phyloP scores from a whole-genome alignment of 2,113 vertebrate species.

The Gymnarchus niloticus region DNA sequence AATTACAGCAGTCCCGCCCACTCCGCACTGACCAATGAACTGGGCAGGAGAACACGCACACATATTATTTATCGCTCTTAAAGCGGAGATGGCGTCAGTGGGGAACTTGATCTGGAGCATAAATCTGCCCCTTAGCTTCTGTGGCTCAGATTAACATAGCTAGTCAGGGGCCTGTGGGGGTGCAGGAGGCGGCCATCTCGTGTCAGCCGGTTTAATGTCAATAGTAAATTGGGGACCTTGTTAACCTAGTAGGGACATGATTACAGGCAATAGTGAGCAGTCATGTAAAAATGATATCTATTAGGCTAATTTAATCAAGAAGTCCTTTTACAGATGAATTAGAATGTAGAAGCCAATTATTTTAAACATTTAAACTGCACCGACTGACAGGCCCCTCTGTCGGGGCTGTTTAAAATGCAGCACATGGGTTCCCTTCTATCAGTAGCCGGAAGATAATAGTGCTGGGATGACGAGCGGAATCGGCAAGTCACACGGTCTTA shows the following conservation, averaged over 20 bases:
- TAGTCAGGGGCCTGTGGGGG: constrained; percentile 57
- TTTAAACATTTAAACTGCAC: constrained; percentile 68
- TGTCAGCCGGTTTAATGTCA: constrained; percentile 74
- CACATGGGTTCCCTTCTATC: constrained; percentile 43
- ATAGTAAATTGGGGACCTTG: constrained; percentile 78
- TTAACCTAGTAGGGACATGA: constrained; percentile 62
- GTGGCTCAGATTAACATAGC: constrained; percentile 66
- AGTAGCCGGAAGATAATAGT: constrained; percentile 46
- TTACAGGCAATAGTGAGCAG: constrained; percentile 71
- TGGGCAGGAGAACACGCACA: background rate
- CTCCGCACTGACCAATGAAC: background rate
- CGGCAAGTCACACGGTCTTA: constrained; percentile 44
- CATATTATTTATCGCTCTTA: constrained; percentile 59
- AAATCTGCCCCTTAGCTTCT: constrained; percentile 57
- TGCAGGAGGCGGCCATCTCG: constrained; percentile 55
- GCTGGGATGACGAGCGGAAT: constrained; percentile 46
- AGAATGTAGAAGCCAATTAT: constrained; percentile 92
- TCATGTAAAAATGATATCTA: constrained; percentile 92
- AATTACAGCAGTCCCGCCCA: constrained; percentile 36
- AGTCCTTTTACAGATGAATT: constrained; percentile 91
- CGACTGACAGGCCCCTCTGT: constrained; percentile 60
- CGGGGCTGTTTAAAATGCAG: constrained; percentile 49
- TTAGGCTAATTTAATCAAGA: constrained; percentile 98
- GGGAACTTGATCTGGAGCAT: constrained; percentile 50
- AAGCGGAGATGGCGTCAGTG: constrained; percentile 29